Evolutionary conservation across 2,888 invertebrate genomes (phyloP).

Genomic region (Phorcus lineatus): DNA sequence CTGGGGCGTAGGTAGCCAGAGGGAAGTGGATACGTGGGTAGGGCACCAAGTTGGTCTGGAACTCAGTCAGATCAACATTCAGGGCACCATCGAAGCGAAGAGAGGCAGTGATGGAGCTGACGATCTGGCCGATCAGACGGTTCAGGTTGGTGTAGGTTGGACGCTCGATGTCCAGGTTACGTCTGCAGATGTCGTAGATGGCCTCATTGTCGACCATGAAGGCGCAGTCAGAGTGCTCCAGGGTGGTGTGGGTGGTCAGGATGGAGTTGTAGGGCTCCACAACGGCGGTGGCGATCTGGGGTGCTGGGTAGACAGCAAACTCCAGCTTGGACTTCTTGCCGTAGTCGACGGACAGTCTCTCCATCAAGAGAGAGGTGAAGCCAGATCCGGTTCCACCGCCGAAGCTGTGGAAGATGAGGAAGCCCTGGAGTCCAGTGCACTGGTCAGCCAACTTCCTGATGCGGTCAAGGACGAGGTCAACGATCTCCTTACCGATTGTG

Average conservation of each 20-base stretch:
- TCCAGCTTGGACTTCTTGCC: conserved; percentile 77
- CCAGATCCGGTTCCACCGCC: conserved; percentile 80
- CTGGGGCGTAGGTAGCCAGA: conserved; percentile 84
- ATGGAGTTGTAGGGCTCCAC: conserved; percentile 98
- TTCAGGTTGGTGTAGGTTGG: conserved; percentile 90
- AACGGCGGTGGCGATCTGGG: conserved; percentile 92
- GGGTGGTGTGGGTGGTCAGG: conserved; percentile 94
- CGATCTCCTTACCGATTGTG: conserved; percentile 91
- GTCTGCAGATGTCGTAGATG: conserved; percentile 89
- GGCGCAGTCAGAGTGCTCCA: conserved; percentile 95
- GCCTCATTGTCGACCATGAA: conserved; percentile 98
- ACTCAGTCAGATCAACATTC: background rate
- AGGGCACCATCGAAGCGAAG: background rate
- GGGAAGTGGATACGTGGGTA: conserved; percentile 95
- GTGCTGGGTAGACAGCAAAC: conserved; percentile 92
- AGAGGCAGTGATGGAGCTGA: conserved; percentile 72
- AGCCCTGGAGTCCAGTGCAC: conserved; percentile 73
- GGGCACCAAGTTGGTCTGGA: conserved; percentile 77
- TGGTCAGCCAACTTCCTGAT: conserved; percentile 79
- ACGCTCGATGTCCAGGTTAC: conserved; percentile 87
- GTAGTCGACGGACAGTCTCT: conserved; percentile 87
- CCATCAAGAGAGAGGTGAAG: conserved; percentile 91
- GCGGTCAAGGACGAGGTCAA: conserved; percentile 84
- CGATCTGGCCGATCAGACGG: conserved; percentile 75
- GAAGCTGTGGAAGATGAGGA: conserved; percentile 75